phyloP scores from a whole-genome alignment of 2,797 vertebrate genomes.

The Bradypodion pumilum region DNA sequence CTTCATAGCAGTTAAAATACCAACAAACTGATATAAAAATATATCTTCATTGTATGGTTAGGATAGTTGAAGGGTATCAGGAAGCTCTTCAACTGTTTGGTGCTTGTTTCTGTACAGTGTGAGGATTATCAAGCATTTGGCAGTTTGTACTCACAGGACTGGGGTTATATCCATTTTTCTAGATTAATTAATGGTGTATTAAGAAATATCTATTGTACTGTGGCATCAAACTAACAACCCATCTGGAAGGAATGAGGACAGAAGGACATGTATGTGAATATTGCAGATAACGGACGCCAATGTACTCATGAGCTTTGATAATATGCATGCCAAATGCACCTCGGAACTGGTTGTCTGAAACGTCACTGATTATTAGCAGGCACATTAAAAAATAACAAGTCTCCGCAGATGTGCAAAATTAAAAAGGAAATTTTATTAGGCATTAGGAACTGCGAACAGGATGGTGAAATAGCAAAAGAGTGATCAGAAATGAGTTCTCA shows the following conservation, averaged over 20 bases:
- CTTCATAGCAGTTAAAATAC: not conserved
- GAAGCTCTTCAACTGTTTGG: not conserved
- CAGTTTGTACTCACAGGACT: too few species aligned
- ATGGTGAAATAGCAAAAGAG: slow-evolving; percentile 18
- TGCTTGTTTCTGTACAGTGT: not conserved
- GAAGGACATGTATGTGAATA: too few species aligned
- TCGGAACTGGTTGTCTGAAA: not conserved
- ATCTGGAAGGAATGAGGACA: not conserved
- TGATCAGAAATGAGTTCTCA: not conserved
- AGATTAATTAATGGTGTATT: not conserved
- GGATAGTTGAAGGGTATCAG: not conserved
- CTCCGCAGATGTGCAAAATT: not conserved
- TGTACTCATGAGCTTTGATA: not conserved
- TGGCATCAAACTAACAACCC: too few species aligned
- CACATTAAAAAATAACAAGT: not conserved
- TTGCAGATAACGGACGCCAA: not conserved
- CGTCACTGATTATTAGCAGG: not conserved
- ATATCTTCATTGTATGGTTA: not conserved
- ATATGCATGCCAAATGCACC: not conserved
- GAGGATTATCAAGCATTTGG: not conserved
- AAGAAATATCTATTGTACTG: not conserved
- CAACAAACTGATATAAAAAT: too few species aligned
- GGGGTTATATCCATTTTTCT: not conserved
- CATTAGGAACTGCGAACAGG: not conserved
- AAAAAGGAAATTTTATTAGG: slow-evolving; percentile 26